These are phyloP conservation scores for Caenorhabditis wallacei DNA, from an alignment of 2,888 invertebrate species.

Conservation along the genomic window DNA sequence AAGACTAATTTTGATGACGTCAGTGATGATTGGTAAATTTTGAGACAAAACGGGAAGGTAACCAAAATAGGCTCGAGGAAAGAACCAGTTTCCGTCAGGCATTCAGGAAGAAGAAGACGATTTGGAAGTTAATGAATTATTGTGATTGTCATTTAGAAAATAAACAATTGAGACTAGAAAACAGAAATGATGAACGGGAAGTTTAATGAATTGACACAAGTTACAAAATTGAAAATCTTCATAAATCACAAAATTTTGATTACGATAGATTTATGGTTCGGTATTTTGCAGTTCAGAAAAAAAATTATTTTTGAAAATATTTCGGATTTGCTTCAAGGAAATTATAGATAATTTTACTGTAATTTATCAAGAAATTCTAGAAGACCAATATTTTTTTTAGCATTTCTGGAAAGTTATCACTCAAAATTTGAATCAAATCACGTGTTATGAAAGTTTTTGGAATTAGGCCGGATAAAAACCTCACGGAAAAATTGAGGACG, in stretches of 20 bases:
- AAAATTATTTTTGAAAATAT: too few relatives aligned
- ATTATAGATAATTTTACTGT: too few relatives aligned
- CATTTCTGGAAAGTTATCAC: too few relatives aligned
- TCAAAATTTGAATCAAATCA: not conserved
- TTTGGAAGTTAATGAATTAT: constrained; percentile 18
- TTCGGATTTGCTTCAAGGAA: too few relatives aligned
- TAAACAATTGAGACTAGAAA: constrained; percentile 3
- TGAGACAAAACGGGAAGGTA: constrained; percentile 6
- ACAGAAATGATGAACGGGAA: constrained; percentile 2
- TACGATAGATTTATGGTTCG: too few relatives aligned
- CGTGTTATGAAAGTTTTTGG: too few relatives aligned
- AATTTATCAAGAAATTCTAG: too few relatives aligned
- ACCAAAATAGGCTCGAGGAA: constrained; percentile 17
- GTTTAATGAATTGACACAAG: constrained; percentile 19
- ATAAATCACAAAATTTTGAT: constrained; percentile 7
- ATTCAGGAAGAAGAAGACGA: constrained; percentile 1
- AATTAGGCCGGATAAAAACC: not conserved
- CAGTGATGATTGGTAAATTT: constrained; percentile 28
- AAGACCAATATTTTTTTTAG: too few relatives aligned
- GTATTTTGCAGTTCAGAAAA: too few relatives aligned
- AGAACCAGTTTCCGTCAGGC: constrained; percentile 37
- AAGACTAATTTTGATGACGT: constrained; percentile 61
- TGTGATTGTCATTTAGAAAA: not conserved
- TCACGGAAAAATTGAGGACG: constrained; percentile 13
- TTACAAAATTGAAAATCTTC: not conserved